Evolutionary conservation across 2,888 invertebrate species (phyloP), one percentile per base, ranked within the genome.

Genomic region (Furcula furcula): DNA sequence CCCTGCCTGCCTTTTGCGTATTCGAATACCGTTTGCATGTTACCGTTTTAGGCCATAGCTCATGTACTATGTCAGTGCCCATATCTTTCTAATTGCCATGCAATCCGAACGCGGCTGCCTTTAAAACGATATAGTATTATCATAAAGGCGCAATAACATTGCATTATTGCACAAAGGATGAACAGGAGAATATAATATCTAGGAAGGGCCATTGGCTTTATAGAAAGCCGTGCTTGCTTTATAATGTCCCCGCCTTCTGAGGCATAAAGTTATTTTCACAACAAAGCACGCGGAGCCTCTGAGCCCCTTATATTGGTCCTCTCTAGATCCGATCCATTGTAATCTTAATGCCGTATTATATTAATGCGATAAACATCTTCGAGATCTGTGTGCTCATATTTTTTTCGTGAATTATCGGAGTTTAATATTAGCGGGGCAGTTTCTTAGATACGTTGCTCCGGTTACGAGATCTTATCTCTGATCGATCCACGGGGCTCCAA

Each of bases 361-460:
- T 86, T 87, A 87, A 88, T 86, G 82, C 87, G 88, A 88, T 88
- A 88, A 84, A 87, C 79, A 88, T 88, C 87, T 81, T 67, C 50
- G 46, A 76, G 75, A 76, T 76, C 74, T 70, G 60, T 54, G 71
- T 55, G 66, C 70, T 79, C 73, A 69, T 68, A 75, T 83, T 71
- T 68, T 76, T 73, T 81, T 80, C 65, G 63, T 70, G 67, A 74
- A 74, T 71, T 73, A 74, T 76, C 66, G 64, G 54, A 66, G 70
- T 74, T 79, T 75, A 74, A 78, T 85, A 83, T 85, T 81, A 74
- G 78, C 77, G 65, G 65, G 63, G 69, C 61, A 61, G 59, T 63
- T 63, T 66, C 42, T 55, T 41, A 54, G 65, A 55, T 57, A 71
- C 68, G 73, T 73, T 67, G 68, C 76, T 78, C 75, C 71, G 65